Base-by-base conservation (phyloP, 2,888 invertebrate genomes). In the Dyspetes luteomarginatus region DNA sequence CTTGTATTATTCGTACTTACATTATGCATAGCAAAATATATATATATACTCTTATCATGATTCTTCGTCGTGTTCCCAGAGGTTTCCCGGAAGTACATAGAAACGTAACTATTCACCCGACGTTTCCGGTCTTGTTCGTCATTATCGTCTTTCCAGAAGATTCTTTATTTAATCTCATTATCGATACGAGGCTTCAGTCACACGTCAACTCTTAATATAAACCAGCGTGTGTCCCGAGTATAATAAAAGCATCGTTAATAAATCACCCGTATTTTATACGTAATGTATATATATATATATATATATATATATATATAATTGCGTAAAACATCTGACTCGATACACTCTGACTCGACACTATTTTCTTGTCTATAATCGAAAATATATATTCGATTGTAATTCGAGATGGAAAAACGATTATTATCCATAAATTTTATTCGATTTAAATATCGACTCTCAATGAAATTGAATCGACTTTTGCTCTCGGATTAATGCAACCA, bases 51-150 rank as follows among this genome's bases (percentile, higher is more conserved):
- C 48, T 15, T 17, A 48, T 3, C 17, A 48, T 48, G 15, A 48
- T 48, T 3, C 26, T 56, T 26, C 52, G 19, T 28, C 30, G 56
- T 30, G 30, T 58, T 56, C 15, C 30, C 56, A 7, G 24, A 30
- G 30, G 7, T 68, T 17, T 26, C 58, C 58, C 69, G 58, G 48
- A 58, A 58, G 58, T 71, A 45, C n/a, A n/a, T n/a, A n/a, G n/a
- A n/a, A n/a, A n/a, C 55, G 58, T 43, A 28, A 68, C 56, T 56
- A 26, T 43, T 28, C 48, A 17, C 17, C 41, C 60, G 43, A 22
- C 15, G 45, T 41, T 71, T 71, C 69, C 69, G 69, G 69, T 71
- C n/a, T n/a, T n/a, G 22, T 71, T 36, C 65, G 19, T n/a, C 12
- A 30, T 48, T n/a, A n/a, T 28, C 50, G 50, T 19, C 19, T 19